Percentiles rank a stretch among this genome's conserved stretches.
Evolutionary conservation across 92 coral and sea anemone genomes (phyloP).

Genomic region (Anthopleura xanthogrammica): DNA sequence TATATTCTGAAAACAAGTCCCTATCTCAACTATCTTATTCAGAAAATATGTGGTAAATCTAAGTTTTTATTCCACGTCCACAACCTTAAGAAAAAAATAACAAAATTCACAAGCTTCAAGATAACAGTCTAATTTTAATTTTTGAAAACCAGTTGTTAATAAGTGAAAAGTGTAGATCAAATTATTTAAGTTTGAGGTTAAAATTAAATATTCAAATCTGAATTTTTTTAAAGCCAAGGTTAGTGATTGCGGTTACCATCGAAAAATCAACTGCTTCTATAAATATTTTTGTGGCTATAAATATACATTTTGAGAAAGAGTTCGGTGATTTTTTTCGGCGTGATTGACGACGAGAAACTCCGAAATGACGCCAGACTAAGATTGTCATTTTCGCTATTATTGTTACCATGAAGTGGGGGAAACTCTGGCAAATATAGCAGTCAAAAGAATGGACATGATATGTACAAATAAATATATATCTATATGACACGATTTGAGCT

Average conservation of each 20-base stretch:
- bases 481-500: background rate
- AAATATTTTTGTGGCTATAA: background rate
- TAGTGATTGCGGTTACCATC: slow-evolving; percentile 24
- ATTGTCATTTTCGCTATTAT: background rate
- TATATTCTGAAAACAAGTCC: background rate
- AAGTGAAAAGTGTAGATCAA: slow-evolving; percentile 23
- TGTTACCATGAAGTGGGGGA: background rate
- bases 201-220: slow-evolving; percentile 34
- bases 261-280: background rate
- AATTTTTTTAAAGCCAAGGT: slow-evolving; percentile 11
- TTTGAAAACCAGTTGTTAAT: slow-evolving; percentile 19
- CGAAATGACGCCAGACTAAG: too few relatives aligned
- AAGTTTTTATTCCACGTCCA: slow-evolving; percentile 1
- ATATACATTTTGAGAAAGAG: background rate
- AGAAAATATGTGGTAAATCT: slow-evolving; percentile 20
- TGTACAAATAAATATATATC: too few relatives aligned
- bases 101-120: slow-evolving; percentile 7
- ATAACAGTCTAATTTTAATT: slow-evolving; percentile 35
- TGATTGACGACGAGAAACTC: too few relatives aligned
- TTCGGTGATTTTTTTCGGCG: background rate
- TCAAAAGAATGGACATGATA: too few relatives aligned
- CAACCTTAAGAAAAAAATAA: slow-evolving; percentile 7
- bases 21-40: slow-evolving; percentile 16
- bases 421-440: background rate
- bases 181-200: slow-evolving; percentile 36